These are phyloP conservation scores for Parasteatoda tepidariorum DNA, from an alignment of 1,140 invertebrate genomes.

Conservation along the genomic window DNA sequence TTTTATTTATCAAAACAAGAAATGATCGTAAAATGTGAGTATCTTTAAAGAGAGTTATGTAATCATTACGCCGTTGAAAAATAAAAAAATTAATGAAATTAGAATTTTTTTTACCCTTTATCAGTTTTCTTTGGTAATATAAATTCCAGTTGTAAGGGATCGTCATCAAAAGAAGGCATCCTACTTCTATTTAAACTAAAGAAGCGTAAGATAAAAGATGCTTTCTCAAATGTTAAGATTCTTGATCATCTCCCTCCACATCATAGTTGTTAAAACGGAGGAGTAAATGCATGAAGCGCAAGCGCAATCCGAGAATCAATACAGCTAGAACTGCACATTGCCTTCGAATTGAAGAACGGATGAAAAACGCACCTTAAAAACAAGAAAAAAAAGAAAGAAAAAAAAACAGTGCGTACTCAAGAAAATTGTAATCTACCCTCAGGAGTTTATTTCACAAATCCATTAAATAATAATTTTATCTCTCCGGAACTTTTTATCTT, in stretches of 20 bases:
- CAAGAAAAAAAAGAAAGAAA: background rate
- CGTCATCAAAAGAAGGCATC: slow-evolving; percentile 56
- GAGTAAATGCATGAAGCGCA: slow-evolving; percentile 12
- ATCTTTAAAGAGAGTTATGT: too few relatives aligned
- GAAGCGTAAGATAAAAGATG: slow-evolving; percentile 5
- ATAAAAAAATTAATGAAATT: background rate
- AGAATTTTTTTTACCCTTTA: background rate
- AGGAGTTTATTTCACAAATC: too few relatives aligned
- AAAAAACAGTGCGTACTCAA: background rate
- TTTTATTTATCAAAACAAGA: too few relatives aligned
- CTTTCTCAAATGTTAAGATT: slow-evolving; percentile 4
- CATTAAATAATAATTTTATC: too few relatives aligned
- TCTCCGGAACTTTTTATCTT: too few relatives aligned
- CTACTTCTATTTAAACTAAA: slow-evolving; percentile 12
- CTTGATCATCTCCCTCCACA: slow-evolving; percentile 8
- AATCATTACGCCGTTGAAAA: background rate
- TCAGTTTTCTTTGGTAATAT: slow-evolving; percentile 41
- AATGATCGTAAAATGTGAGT: too few relatives aligned
- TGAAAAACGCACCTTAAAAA: background rate
- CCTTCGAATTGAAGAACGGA: background rate
- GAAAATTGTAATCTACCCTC: background rate
- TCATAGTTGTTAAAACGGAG: slow-evolving; percentile 10
- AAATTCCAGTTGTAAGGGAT: slow-evolving; percentile 41
- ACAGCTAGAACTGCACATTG: slow-evolving; percentile 15
- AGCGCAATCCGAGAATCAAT: slow-evolving; percentile 22